Base-by-base conservation (phyloP, 2,113 vertebrate genomes). In the Petroica traversi region DNA sequence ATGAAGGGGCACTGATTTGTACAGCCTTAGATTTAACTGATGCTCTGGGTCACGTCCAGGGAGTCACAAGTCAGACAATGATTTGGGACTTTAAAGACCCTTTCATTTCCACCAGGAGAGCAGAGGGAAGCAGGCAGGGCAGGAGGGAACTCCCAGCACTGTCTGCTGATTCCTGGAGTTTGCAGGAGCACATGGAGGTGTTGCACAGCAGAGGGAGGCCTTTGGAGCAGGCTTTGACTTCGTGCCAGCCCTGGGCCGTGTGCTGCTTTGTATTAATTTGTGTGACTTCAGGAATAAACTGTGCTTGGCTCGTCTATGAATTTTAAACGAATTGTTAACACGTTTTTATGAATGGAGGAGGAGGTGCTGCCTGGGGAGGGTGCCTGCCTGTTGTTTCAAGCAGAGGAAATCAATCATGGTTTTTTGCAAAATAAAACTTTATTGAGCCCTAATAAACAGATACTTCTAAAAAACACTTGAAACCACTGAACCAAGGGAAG, bases 271-370 rank as follows among this genome's bases (percentile, higher is more conserved):
- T 94, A 92, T 94, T 95, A 95, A 96, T 97, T 91, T 58, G 79
- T 86, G 79, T 58, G 58, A 88, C 71, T 88, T 93, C 67, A n/a
- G 74, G 92, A 94, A 83, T 93, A 77, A 95, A 88, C 94, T 59
- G 72, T 43, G 79, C 79, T 90, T 93, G 96, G 91, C 96, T 95
- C 80, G 83, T 66, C 40, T 67, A 71, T 93, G 95, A 86, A 94
- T 95, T 96, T 96, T 96, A 97, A 97, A 91, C 40, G 72, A 96
- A 97, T 97, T 97, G 96, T 97, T 97, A 96, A 97, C 96, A 95
- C 85, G 4, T 97, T 97, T 96, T 97, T 97, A 96, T 94, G 95
- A 92, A 97, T 86, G 3, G 51, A 48, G 91, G 83, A 94, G 96
- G 92, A 88, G 94, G 92, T 91, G 95, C 91, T 83, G 81, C 82